Base-by-base conservation (phyloP, 2,113 vertebrate species). In the Semnornis frantzii region DNA sequence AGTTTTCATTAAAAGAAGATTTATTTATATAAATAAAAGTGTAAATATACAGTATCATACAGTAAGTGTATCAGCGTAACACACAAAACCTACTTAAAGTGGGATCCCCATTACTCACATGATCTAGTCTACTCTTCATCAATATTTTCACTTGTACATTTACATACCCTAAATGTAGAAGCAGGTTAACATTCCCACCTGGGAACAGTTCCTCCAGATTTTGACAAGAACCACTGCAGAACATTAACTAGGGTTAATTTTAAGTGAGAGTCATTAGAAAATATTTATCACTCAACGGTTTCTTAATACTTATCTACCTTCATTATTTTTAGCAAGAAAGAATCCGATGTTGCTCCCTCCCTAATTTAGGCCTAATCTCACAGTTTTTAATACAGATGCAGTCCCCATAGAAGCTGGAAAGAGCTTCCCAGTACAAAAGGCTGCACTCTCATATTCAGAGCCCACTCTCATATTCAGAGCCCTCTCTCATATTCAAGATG, bases 21-120 rank as follows among this genome's bases (percentile, higher is more conserved):
- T 97, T 97, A 98, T 97, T 97, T 98, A 98, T 98, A 98, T 98
- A 98, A 98, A 98, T 98, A 98, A 97, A 93, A 96, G 96, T 96
- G 95, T 97, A 96, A 94, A 97, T 98, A 95, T 98, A 97, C 97
- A 98, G 19, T 98, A 98, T 97, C 82, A 96, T 98, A 98, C 98
- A 98, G 74, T 72, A 97, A 89, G 89, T 96, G 90, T 96, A 95
- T 96, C 93, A 96, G 84, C 88, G 88, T 96, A 96, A 94, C 91
- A 94, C 88, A 95, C 86, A 96, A 95, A 96, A 94, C 59, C 81
- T 93, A 96, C 62, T 52, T 94, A 96, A 64, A 97, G 94, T 94
- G 79, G 92, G 69, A 95, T 92, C 92, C 87, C 95, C 66, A 85
- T 79, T 89, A 84, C 42, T 94, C 82, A 91, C 86, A 84, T 69